Percentiles rank a stretch among this genome's conserved stretches.
Evolutionary conservation across 2,888 invertebrate genomes (phyloP).

Genomic region (Drosophila bunnanda): DNA sequence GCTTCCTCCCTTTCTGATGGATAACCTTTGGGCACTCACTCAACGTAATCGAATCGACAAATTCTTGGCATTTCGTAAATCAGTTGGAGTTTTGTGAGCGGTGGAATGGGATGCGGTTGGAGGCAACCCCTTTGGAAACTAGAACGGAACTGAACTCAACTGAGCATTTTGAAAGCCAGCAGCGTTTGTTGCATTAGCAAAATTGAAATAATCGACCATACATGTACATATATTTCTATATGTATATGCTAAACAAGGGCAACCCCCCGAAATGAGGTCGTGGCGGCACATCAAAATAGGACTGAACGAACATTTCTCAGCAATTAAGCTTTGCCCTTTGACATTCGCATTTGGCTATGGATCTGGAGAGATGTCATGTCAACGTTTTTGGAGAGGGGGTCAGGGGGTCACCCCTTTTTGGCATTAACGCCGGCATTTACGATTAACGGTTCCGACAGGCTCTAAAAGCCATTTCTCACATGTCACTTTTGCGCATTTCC

Average conservation of each 20-base stretch:
- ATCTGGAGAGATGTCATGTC: conserved; percentile 25
- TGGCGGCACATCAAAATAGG: conserved; percentile 49
- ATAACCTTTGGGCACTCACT: conserved; percentile 67
- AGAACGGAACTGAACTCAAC: conserved; percentile 69
- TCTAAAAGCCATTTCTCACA: conserved; percentile 54
- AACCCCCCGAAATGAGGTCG: conserved; percentile 28
- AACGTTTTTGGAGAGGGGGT: conserved; percentile 23
- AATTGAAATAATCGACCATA: conserved; percentile 57
- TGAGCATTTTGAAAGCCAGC: conserved; percentile 44
- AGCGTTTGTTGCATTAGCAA: conserved; percentile 70
- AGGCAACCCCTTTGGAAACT: conserved; percentile 53
- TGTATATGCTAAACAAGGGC: conserved; percentile 24
- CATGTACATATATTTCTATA: neutral
- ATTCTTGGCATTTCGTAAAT: conserved; percentile 66
- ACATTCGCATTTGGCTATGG: conserved; percentile 53
- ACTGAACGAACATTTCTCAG: conserved; percentile 44
- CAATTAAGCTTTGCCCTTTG: conserved; percentile 64
- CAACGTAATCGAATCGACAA: conserved; percentile 71
- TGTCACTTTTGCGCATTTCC: conserved; percentile 37
- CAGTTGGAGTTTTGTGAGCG: conserved; percentile 53
- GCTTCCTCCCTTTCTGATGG: conserved; percentile 17
- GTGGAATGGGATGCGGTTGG: conserved; percentile 5
- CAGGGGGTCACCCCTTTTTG: conserved; percentile 10
- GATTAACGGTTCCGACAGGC: conserved; percentile 44
- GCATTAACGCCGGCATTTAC: conserved; percentile 21